Evolutionary conservation across 2,888 invertebrate genomes (phyloP).

Genomic region (Apodemia zela): DNA sequence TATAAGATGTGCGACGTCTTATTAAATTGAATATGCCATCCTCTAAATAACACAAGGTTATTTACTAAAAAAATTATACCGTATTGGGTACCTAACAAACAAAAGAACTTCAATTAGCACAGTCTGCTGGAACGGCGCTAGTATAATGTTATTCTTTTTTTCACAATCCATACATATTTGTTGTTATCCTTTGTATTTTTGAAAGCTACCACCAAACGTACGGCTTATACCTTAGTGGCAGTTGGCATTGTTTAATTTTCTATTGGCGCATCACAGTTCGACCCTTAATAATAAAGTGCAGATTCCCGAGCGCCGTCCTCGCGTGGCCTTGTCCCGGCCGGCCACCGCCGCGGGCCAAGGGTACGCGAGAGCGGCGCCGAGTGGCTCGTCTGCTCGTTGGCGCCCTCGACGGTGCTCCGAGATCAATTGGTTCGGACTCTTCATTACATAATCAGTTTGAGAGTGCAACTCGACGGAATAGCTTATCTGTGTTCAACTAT

Average conservation of each 20-base stretch:
- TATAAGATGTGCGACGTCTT: too few relatives aligned
- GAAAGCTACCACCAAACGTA: neutral
- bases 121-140: too few relatives aligned
- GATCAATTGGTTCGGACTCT: slow-evolving; percentile 5
- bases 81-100: too few relatives aligned
- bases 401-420: neutral
- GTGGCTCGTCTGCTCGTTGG: slow-evolving; percentile 10
- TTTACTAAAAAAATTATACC: too few relatives aligned
- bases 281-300: neutral
- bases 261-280: neutral
- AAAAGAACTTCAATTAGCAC: neutral
- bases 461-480: neutral
- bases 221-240: too few relatives aligned
- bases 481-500: neutral
- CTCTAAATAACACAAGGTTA: too few relatives aligned
- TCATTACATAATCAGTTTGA: slow-evolving; percentile 3
- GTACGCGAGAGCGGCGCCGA: neutral
- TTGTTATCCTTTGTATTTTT: neutral
- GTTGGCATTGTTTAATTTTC: too few relatives aligned
- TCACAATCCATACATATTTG: too few relatives aligned
- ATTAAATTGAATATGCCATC: too few relatives aligned
- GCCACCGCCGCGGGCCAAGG: neutral
- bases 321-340: neutral
- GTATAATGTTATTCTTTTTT: too few relatives aligned
- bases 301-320: neutral